phyloP scores from a whole-genome alignment of 2,797 vertebrate genomes.

The Pteropus rufus region DNA sequence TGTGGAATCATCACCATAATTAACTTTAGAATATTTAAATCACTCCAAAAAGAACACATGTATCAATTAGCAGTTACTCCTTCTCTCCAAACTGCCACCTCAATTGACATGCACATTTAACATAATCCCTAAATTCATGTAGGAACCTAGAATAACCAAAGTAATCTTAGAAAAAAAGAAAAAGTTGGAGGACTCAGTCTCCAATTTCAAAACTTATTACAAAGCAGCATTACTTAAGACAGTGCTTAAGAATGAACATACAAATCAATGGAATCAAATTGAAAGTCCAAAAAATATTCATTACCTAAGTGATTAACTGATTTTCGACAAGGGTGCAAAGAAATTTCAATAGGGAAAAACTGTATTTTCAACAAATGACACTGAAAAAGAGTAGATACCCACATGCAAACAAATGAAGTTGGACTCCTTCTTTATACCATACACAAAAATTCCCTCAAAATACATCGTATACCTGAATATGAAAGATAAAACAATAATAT shows the following conservation, averaged over 20 bases:
- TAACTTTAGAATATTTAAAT: neutral
- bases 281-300: neutral
- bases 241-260: neutral
- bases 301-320: neutral
- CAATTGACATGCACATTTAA: neutral
- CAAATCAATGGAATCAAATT: neutral
- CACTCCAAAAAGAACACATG: neutral
- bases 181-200: neutral
- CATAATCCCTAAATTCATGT: neutral
- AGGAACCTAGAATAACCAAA: neutral
- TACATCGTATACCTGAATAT: neutral
- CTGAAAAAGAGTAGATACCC: neutral
- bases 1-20: neutral
- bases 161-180: neutral
- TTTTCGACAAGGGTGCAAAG: neutral
- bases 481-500: neutral
- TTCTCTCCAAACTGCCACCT: neutral
- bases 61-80: neutral
- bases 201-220: neutral
- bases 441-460: neutral
- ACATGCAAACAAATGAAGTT: neutral
- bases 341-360: neutral
- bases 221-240: neutral
- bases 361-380: neutral
- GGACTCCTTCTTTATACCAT: neutral